These are phyloP conservation scores for Empidonax traillii DNA, from an alignment of 2,113 vertebrate species.

Conservation along the genomic window DNA sequence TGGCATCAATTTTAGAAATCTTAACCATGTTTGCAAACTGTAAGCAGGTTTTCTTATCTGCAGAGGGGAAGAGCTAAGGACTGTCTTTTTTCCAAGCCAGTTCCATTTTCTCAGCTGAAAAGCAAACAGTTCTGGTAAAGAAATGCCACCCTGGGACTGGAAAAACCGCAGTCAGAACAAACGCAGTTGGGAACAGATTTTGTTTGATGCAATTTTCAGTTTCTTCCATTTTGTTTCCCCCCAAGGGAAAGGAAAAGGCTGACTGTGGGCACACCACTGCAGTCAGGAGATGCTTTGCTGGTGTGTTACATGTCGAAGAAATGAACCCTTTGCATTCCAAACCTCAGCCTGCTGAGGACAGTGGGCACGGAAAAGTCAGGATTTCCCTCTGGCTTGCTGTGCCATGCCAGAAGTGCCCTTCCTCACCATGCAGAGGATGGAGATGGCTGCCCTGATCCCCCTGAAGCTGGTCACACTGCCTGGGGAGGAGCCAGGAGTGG, in stretches of 20 bases:
- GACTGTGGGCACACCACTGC: fast-evolving
- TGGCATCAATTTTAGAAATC: not conserved
- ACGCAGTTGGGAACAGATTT: not conserved
- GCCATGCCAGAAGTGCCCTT: not conserved
- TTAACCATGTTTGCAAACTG: not conserved
- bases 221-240: not conserved
- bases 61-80: not conserved
- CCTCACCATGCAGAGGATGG: not conserved
- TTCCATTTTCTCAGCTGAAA: not conserved
- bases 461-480: not conserved
- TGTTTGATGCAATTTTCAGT: not conserved
- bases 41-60: not conserved
- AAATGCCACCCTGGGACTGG: not conserved
- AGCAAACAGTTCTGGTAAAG: not conserved
- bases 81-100: not conserved
- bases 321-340: not conserved
- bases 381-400: not conserved
- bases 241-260: not conserved
- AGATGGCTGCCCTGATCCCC: too few species aligned
- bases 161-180: not conserved
- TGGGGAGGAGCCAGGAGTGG: fast-evolving
- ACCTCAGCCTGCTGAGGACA: not conserved
- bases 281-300: not conserved
- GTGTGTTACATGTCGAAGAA: not conserved
- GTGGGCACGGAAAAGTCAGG: not conserved